Evolutionary conservation across 2,797 vertebrate species (phyloP).

Genomic region (Garrulus glandarius): DNA sequence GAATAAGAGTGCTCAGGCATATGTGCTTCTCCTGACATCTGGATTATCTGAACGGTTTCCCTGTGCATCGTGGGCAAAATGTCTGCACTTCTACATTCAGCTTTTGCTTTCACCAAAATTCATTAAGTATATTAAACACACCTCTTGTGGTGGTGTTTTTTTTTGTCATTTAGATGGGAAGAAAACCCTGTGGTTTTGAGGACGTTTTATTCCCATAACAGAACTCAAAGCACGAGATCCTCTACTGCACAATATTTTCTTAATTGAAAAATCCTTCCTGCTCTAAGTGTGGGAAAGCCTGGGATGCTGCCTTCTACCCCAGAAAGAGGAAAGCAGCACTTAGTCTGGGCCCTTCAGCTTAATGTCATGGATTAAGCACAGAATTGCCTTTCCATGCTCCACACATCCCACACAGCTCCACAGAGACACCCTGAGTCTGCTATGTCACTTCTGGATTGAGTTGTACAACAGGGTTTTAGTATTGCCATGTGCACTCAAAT

Average conservation of each 20-base stretch:
- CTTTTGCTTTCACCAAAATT: background rate
- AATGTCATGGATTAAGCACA: background rate
- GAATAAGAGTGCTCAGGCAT: background rate
- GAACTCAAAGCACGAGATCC: background rate
- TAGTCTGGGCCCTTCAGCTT: accelerated
- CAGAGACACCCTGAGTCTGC: accelerated
- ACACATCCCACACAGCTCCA: accelerated
- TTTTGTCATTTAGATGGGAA: background rate
- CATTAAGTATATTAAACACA: accelerated
- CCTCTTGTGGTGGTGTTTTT: accelerated
- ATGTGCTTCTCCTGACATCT: background rate
- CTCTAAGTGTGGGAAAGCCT: background rate
- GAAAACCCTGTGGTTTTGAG: background rate
- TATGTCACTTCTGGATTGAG: background rate
- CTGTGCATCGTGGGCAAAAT: accelerated
- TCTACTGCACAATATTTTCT: background rate
- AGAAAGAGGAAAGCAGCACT: background rate
- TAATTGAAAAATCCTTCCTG: background rate
- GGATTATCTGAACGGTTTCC: background rate
- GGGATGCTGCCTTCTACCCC: background rate
- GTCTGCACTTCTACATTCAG: background rate
- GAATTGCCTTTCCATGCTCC: background rate
- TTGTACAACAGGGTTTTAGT: background rate
- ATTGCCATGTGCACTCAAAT: background rate
- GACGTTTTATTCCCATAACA: background rate